Evolutionary conservation across 2,888 invertebrate species (phyloP), one percentile per base, ranked within the genome.

Genomic region (Rhodophaea formosa): DNA sequence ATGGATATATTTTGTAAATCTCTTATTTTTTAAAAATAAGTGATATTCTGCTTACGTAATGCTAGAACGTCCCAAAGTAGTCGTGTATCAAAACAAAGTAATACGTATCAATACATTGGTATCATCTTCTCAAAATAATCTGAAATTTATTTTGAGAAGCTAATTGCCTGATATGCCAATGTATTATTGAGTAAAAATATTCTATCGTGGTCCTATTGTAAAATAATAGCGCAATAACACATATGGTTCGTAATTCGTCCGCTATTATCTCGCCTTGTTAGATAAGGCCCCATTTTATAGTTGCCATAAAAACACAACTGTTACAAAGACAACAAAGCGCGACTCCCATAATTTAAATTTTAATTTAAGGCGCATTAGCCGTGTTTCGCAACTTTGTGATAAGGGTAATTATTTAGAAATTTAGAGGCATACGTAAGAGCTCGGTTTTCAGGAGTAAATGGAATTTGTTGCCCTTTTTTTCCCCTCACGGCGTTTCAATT

Each of bases 231-330:
- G 23, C 23, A 12, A 8, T 16, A 35, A 12, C 74, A 69, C 84
- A 83, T 83, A 81, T 83, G 84, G 74, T 72, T 63, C 62, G 69
- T 74, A 74, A 76, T 79, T 70, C 62, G 62, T 63, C 16, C 65
- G 59, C 71, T 72, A 72, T 77, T 72, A 74, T 76, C 66, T 64
- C 59, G 62, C 71, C 74, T 77, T 74, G 65, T 60, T 66, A 67
- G 66, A 66, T 65, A 65, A 68, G 62, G 72, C 59, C 62, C 51
- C 54, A 49, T 51, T 61, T 51, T 49, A 32, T 35, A 43, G 35
- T 32, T 35, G 55, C 55, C 45, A 52, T 54, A 49, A 49, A 53
- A 64, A 47, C 47, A 57, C 61, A 60, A 59, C 55, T 64, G 62
- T 62, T 54, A 30, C 51, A 35, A 53, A 44, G 43, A 43, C 53